Conservation (phyloP, 2,113 vertebrate genomes). For the Panthera uncia region DNA sequence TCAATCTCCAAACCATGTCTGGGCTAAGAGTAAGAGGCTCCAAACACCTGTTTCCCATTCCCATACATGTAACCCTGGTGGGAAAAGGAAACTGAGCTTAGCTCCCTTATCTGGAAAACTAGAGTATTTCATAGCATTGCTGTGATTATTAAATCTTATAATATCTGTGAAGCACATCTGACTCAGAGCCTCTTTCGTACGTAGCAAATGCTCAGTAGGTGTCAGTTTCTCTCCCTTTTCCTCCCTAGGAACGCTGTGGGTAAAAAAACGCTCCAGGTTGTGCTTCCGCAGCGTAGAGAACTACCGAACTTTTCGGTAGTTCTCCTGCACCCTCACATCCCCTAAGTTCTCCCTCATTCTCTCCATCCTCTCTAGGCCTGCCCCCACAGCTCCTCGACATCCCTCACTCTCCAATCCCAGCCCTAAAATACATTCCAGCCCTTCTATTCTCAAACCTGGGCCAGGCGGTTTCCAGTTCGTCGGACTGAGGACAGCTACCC, state of each 20-base stretch:
- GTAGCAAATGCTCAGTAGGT: background rate
- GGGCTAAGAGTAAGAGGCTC: background rate
- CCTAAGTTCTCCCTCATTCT: background rate
- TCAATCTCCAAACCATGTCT: background rate
- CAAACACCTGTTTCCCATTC: background rate
- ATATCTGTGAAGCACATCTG: background rate
- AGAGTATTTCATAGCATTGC: background rate
- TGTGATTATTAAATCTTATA: background rate
- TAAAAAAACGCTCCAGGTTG: background rate
- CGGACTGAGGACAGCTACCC: fast-evolving
- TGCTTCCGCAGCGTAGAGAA: background rate
- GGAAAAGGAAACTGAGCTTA: background rate
- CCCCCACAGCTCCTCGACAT: background rate
- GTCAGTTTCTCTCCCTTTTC: background rate
- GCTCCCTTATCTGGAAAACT: background rate
- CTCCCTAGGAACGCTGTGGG: background rate
- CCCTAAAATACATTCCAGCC: background rate
- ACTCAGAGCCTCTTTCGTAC: background rate
- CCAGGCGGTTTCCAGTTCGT: background rate
- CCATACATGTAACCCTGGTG: background rate
- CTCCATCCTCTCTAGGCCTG: background rate
- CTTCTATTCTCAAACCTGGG: no score
- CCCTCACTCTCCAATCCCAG: background rate
- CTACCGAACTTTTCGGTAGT: background rate
- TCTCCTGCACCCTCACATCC: background rate